Evolutionary conservation across 37 sponge, comb jelly and placozoan species (phyloP).

Genomic region (Theonella swinhoei): DNA sequence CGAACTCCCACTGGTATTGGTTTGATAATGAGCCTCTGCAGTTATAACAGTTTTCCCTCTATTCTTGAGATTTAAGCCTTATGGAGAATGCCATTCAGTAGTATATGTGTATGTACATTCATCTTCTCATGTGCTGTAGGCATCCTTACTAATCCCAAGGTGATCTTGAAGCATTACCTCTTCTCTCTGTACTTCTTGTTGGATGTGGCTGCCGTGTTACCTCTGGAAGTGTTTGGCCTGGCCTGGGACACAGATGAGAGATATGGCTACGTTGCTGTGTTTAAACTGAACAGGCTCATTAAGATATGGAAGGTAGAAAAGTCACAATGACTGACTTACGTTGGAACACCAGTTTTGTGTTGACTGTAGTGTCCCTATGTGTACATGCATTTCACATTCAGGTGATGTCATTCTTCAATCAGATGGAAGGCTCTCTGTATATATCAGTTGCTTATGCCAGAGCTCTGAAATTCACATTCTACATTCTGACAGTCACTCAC

Average conservation of each 20-base stretch:
- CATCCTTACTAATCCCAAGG: constrained; percentile 6
- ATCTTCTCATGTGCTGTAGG: too few species aligned
- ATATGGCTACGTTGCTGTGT: constrained; percentile 43
- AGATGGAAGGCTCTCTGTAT: constrained; percentile 65
- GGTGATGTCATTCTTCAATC: constrained; percentile 54
- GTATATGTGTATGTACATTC: too few species aligned
- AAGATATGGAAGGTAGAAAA: constrained; percentile 70
- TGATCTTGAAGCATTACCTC: constrained; percentile 24
- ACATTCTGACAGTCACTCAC: constrained; percentile 63
- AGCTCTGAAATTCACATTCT: constrained; percentile 66
- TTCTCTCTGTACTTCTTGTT: constrained; percentile 47
- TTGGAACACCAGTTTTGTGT: not conserved
- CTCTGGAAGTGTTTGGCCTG: constrained; percentile 55
- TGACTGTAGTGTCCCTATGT: not conserved
- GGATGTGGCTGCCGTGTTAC: constrained; percentile 66
- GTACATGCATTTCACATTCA: constrained; percentile 12
- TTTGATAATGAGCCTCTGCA: not conserved
- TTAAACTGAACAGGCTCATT: constrained; percentile 72
- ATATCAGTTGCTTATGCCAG: constrained; percentile 45
- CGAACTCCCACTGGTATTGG: constrained; percentile 54
- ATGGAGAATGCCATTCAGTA: not conserved
- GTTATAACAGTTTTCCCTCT: not conserved
- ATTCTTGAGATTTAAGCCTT: not conserved
- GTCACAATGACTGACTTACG: not conserved
- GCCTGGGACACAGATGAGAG: constrained; percentile 28